These are phyloP conservation scores for Triplophysa siluroides DNA, from an alignment of 2,113 vertebrate species.

Conservation along the genomic window DNA sequence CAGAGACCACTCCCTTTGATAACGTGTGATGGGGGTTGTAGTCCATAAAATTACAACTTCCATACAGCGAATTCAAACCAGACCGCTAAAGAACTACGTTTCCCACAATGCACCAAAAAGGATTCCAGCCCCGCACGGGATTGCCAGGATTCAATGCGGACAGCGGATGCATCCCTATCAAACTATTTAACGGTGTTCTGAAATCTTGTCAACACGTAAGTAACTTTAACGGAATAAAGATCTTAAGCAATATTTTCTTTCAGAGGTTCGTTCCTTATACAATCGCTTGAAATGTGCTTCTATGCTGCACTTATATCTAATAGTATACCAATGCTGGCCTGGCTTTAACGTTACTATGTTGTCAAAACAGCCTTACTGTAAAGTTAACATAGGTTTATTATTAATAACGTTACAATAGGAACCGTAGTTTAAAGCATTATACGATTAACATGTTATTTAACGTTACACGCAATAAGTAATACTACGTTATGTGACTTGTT, in stretches of 20 bases:
- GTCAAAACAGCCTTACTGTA: background rate
- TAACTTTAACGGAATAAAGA: too few relatives aligned
- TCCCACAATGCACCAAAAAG: background rate
- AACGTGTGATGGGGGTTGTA: conserved; percentile 33
- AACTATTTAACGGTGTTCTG: conserved; percentile 41
- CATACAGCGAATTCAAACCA: too few relatives aligned
- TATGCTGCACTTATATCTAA: too few relatives aligned
- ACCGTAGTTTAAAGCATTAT: background rate
- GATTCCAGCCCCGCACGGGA: conserved; percentile 31
- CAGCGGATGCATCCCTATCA: conserved; percentile 22
- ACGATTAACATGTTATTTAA: background rate
- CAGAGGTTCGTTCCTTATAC: background rate
- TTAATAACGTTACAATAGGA: background rate
- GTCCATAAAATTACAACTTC: background rate
- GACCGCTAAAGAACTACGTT: conserved; percentile 60
- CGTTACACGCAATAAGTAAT: background rate
- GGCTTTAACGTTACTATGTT: background rate
- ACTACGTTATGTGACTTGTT: background rate
- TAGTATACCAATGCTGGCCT: conserved; percentile 15
- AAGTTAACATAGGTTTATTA: background rate
- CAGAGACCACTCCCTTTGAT: conserved; percentile 8
- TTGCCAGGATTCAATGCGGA: background rate
- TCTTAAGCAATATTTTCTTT: background rate
- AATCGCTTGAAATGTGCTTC: background rate
- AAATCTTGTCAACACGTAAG: background rate